A percentile compares a stretch with the other conserved stretches of the same genome.
Evolutionary conservation across 2,888 invertebrate genomes (phyloP).

Genomic region (Entomobrya multifasciata): DNA sequence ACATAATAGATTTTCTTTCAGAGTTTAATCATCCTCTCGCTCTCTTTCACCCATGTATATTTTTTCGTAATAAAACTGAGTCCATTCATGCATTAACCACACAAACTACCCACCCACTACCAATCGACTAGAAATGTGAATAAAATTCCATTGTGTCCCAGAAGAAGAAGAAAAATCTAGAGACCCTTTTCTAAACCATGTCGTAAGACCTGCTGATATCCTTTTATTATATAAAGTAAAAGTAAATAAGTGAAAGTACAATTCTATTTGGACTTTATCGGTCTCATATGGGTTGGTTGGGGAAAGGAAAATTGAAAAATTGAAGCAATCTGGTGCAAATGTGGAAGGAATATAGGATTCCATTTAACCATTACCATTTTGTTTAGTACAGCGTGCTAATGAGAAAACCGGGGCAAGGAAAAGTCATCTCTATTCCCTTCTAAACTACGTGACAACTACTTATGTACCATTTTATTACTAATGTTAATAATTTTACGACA

Average conservation of each 20-base stretch:
- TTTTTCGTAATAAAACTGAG: not conserved
- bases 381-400: not conserved
- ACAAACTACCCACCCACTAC: no score
- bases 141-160: no score
- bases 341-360: not conserved
- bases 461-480: not conserved
- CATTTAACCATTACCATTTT: constrained; percentile 8
- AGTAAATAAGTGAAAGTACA: no score
- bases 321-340: not conserved
- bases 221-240: no score
- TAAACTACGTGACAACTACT: no score
- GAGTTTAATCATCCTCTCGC: not conserved
- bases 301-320: constrained; percentile 1
- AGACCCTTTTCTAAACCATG: no score
- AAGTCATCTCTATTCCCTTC: no score
- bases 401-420: constrained; percentile 7
- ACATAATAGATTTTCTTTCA: constrained; percentile 10
- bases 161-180: no score
- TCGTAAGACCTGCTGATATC: no score
- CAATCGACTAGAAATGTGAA: no score
- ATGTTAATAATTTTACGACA: not conserved
- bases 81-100: not conserved
- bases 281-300: no score
- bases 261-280: no score
- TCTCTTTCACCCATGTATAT: not conserved